Evolutionary conservation across 2,888 invertebrate genomes (phyloP).

Genomic region (Microchrysa polita): DNA sequence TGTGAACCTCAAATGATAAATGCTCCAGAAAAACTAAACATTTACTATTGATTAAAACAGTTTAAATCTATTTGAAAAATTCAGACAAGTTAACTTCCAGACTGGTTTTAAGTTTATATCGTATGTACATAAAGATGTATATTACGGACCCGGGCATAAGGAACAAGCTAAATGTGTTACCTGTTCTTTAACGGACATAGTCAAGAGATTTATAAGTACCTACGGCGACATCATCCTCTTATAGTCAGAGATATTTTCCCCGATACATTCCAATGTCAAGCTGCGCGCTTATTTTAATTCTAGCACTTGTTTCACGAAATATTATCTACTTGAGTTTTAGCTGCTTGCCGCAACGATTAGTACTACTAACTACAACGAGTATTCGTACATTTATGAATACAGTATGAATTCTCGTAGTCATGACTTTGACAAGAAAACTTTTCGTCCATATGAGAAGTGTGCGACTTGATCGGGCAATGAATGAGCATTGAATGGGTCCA

Average conservation of each 20-base stretch:
- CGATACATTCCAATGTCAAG: slow-evolving; percentile 20
- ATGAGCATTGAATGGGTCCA: slow-evolving; percentile 47
- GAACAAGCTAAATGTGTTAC: no score
- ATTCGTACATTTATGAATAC: no score
- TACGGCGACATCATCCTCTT: slow-evolving; percentile 5
- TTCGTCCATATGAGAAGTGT: slow-evolving; percentile 35
- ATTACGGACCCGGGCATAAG: no score
- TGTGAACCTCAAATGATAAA: no score
- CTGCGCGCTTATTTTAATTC: slow-evolving; percentile 34
- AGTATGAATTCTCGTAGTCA: slow-evolving; percentile 41
- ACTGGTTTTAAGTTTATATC: no score
- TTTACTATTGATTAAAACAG: no score
- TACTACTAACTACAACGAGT: no score
- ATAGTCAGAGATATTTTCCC: slow-evolving; percentile 7
- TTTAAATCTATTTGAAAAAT: neutral
- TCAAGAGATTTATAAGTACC: slow-evolving; percentile 2
- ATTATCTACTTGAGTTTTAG: slow-evolving; percentile 30
- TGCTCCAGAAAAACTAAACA: no score
- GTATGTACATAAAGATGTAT: no score
- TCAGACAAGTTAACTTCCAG: neutral
- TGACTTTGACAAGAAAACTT: slow-evolving; percentile 41
- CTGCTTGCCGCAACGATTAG: slow-evolving; percentile 29
- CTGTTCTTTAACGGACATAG: slow-evolving; percentile 16
- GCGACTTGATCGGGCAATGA: slow-evolving; percentile 38
- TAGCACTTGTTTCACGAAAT: slow-evolving; percentile 38